phyloP scores from a whole-genome alignment of 2,113 vertebrate genomes.

The Ursus arctos region DNA sequence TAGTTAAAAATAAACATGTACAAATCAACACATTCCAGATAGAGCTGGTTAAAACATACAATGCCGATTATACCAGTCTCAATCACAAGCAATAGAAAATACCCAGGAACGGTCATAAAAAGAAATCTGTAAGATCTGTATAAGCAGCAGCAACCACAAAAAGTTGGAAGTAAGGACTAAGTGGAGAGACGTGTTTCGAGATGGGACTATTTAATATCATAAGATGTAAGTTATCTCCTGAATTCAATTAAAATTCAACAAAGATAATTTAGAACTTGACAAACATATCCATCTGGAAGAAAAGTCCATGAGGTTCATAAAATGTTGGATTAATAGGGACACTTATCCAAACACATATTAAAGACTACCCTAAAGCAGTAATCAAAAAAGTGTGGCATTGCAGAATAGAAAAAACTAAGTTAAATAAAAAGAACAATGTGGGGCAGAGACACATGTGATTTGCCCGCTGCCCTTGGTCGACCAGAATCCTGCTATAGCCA shows the following conservation, averaged over 20 bases:
- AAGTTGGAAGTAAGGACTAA: not conserved
- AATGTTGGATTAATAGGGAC: not conserved
- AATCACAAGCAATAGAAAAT: not conserved
- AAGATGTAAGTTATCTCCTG: not conserved
- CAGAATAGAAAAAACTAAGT: not conserved
- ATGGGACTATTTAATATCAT: not conserved
- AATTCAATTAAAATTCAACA: slow-evolving; percentile 47
- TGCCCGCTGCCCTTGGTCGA: not conserved
- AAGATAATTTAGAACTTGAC: slow-evolving; percentile 42
- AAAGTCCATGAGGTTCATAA: slow-evolving; percentile 32
- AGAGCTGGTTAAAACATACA: not conserved
- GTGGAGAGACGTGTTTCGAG: not conserved
- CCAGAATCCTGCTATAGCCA: not conserved
- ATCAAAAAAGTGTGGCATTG: not conserved
- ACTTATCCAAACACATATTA: slow-evolving; percentile 43
- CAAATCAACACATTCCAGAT: not conserved
- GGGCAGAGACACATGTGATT: not conserved
- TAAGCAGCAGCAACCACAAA: not conserved
- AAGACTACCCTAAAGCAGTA: slow-evolving; percentile 16
- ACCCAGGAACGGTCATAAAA: not conserved
- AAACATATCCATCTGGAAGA: slow-evolving; percentile 18
- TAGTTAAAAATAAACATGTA: slow-evolving; percentile 18
- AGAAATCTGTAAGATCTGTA: not conserved
- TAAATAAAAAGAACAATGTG: not conserved
- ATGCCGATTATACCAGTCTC: not conserved